These are phyloP conservation scores for Andrena dorsata DNA, from an alignment of 2,888 invertebrate genomes.

Conservation along the genomic window DNA sequence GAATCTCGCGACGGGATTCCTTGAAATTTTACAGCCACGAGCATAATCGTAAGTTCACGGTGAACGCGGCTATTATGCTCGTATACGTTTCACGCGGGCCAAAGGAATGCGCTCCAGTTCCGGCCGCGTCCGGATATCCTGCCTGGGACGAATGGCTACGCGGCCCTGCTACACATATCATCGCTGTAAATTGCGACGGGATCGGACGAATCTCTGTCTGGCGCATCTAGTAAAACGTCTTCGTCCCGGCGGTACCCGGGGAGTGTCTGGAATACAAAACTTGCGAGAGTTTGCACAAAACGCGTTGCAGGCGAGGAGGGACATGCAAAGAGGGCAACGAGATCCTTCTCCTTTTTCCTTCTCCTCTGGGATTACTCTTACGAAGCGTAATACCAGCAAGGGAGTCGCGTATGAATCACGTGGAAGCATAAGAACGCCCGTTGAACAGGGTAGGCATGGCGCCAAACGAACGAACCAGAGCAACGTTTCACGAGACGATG, in stretches of 20 bases:
- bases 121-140: conserved; percentile 39
- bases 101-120: conserved; percentile 20
- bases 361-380: background rate
- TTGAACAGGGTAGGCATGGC: conserved; percentile 40
- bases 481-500: conserved; percentile 40
- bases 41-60: conserved; percentile 29
- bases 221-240: background rate
- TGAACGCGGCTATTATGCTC: conserved; percentile 33
- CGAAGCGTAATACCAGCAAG: background rate
- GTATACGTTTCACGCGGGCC: conserved; percentile 20
- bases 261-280: background rate
- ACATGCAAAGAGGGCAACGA: background rate
- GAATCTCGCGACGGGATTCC: conserved; percentile 10
- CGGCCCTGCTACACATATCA: conserved; percentile 18
- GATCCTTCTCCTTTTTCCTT: background rate
- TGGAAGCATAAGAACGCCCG: conserved; percentile 31
- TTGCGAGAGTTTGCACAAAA: too few relatives aligned
- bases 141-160: conserved; percentile 31
- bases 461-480: conserved; percentile 53
- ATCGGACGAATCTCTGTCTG: conserved; percentile 16
- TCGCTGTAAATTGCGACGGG: conserved; percentile 29
- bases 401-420: conserved; percentile 24
- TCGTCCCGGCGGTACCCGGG: background rate
- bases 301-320: too few relatives aligned
- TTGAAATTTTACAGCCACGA: conserved; percentile 24